Evolutionary conservation across 2,797 vertebrate species (phyloP).

Genomic region (Pantherophis vulpinus): DNA sequence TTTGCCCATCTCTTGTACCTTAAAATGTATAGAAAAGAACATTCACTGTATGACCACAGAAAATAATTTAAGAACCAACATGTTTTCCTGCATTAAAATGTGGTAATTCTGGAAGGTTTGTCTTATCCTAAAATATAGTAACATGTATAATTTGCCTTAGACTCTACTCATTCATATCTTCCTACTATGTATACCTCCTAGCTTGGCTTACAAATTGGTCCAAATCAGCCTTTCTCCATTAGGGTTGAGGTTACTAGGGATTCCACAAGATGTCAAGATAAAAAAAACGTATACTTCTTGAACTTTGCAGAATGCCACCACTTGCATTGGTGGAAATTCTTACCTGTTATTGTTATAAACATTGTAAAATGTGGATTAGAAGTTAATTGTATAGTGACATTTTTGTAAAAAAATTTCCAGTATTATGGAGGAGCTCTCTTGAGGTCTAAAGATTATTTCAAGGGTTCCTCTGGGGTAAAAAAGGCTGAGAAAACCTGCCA

Average conservation of each 20-base stretch:
- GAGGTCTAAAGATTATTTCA: not conserved
- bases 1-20: conserved; percentile 96
- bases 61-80: not conserved
- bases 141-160: not conserved
- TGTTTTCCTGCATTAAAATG: not conserved
- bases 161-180: not conserved
- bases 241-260: not conserved
- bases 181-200: not conserved
- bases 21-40: conserved; percentile 31
- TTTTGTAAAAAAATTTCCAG: not conserved
- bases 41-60: not conserved
- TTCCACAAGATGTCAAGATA: not conserved
- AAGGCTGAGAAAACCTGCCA: not conserved
- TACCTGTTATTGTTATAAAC: not conserved
- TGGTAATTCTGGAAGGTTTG: not conserved
- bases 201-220: not conserved
- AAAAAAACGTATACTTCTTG: not conserved
- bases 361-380: not conserved
- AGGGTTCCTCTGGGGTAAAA: not conserved
- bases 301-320: not conserved
- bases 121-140: not conserved
- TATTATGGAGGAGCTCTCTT: not conserved
- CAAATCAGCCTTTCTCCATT: not conserved
- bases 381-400: not conserved
- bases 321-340: not conserved